phyloP scores from a whole-genome alignment of 2,113 vertebrate species.

The Merops nubicus region DNA sequence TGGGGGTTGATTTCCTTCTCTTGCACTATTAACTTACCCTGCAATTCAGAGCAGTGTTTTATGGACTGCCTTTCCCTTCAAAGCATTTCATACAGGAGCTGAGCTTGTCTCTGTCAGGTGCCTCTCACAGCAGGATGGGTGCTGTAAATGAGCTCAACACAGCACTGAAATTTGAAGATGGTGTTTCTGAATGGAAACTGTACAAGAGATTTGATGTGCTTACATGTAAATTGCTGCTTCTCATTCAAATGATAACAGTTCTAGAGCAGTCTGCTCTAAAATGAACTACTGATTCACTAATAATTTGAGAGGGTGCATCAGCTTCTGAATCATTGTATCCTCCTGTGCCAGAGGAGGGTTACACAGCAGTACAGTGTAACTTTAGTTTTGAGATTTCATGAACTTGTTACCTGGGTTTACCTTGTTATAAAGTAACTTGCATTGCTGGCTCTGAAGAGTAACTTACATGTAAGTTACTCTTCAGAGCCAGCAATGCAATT shows the following conservation, averaged over 20 bases:
- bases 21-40: neutral
- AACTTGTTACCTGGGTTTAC: neutral
- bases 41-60: neutral
- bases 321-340: neutral
- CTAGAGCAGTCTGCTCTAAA: slow-evolving; percentile 47
- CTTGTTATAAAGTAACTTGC: neutral
- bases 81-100: neutral
- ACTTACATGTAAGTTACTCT: neutral
- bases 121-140: neutral
- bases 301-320: neutral
- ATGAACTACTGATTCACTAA: slow-evolving; percentile 38
- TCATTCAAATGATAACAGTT: neutral
- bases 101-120: neutral
- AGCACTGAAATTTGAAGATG: neutral
- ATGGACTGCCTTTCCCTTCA: neutral
- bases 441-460: too few relatives aligned
- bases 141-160: neutral
- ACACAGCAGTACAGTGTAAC: neutral
- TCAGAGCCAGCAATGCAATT: neutral
- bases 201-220: neutral
- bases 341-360: neutral
- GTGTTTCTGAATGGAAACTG: neutral
- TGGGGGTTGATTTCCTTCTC: neutral
- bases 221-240: neutral
- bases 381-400: neutral